A percentile compares a stretch with the other conserved stretches of the same genome.
Evolutionary conservation across 2,888 invertebrate species (phyloP).

Genomic region (Copidosoma aretas): DNA sequence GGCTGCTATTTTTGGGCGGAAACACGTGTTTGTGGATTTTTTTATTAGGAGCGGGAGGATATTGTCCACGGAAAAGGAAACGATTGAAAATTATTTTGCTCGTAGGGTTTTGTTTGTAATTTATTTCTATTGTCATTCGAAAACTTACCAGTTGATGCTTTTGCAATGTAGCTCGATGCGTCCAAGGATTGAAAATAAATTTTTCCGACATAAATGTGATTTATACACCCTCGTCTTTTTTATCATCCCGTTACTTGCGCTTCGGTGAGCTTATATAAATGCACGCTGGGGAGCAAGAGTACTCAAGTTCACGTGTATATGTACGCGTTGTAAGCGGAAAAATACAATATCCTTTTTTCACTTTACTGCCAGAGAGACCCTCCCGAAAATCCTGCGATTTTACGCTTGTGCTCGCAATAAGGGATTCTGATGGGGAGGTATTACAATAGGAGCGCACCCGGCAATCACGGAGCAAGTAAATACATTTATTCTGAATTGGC

Average conservation of each 20-base stretch:
- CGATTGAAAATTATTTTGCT: too few species aligned
- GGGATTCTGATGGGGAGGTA: slow-evolving; percentile 26
- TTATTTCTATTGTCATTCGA: too few species aligned
- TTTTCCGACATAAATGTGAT: background rate
- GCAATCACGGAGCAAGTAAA: slow-evolving; percentile 29
- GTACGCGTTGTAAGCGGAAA: slow-evolving; percentile 14
- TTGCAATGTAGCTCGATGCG: too few species aligned
- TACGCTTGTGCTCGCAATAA: slow-evolving; percentile 36
- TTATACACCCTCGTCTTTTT: slow-evolving; percentile 16
- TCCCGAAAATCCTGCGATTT: slow-evolving; percentile 39
- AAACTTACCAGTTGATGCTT: too few species aligned
- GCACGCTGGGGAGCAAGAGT: slow-evolving; percentile 14
- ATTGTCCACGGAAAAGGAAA: too few species aligned
- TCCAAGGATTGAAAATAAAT: too few species aligned
- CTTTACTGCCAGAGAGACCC: slow-evolving; percentile 37
- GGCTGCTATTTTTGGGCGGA: background rate
- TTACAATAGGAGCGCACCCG: slow-evolving; percentile 28
- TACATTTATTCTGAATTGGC: slow-evolving; percentile 29
- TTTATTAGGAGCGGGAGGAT: background rate
- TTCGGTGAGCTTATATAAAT: slow-evolving; percentile 29
- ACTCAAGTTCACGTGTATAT: slow-evolving; percentile 29
- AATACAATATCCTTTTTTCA: slow-evolving; percentile 26
- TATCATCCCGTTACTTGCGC: slow-evolving; percentile 35
- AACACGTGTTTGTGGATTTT: background rate
- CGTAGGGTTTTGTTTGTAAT: too few species aligned